These are phyloP conservation scores for Antheraea pernyi DNA, from an alignment of 1,140 invertebrate genomes.

Conservation along the genomic window DNA sequence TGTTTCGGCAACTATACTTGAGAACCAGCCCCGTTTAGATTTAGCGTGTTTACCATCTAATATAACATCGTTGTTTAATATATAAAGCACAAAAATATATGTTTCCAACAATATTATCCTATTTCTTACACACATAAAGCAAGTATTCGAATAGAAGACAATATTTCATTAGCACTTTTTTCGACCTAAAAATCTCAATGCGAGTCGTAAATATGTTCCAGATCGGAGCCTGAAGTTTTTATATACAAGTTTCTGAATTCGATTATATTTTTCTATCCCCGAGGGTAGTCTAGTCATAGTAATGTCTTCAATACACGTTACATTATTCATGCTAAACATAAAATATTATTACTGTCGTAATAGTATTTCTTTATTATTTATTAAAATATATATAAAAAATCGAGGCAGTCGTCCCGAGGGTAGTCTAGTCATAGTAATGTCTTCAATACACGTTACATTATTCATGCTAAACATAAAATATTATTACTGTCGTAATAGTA, in stretches of 20 bases:
- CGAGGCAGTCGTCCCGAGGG: too few relatives aligned
- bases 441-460: background rate
- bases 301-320: background rate
- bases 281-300: background rate
- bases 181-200: slow-evolving; percentile 57
- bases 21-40: too few relatives aligned
- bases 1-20: too few relatives aligned
- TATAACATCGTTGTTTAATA: too few relatives aligned
- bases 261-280: background rate
- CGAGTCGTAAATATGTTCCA: slow-evolving; percentile 35
- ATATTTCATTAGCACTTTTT: slow-evolving; percentile 54
- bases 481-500: too few relatives aligned
- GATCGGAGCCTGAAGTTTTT: slow-evolving; percentile 6
- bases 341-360: background rate
- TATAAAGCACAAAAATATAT: too few relatives aligned
- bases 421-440: background rate
- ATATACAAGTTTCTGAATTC: background rate
- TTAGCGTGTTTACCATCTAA: too few relatives aligned
- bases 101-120: too few relatives aligned
- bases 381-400: too few relatives aligned
- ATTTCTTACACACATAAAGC: slow-evolving; percentile 42
- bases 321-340: slow-evolving; percentile 1
- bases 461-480: background rate
- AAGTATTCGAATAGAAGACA: slow-evolving; percentile 48
- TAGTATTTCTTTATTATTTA: too few relatives aligned